These are phyloP conservation scores for Hydroisotoma schaefferi DNA, from an alignment of 2,888 invertebrate genomes.

Conservation along the genomic window DNA sequence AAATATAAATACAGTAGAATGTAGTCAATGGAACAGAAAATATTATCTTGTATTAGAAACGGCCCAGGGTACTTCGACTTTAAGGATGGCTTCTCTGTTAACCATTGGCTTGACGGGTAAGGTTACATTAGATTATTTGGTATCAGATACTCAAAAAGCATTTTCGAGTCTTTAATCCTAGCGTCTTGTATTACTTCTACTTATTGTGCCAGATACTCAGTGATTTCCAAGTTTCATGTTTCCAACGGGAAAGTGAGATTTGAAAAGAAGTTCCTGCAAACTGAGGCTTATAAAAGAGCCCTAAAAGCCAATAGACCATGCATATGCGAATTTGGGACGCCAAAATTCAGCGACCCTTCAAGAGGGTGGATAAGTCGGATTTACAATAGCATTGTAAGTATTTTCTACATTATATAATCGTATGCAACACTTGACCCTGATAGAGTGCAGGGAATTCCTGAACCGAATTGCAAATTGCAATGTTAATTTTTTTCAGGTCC, in stretches of 20 bases:
- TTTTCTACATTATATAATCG: neutral
- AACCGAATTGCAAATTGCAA: neutral
- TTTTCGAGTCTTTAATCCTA: neutral
- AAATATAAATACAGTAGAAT: neutral
- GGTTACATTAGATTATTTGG: constrained; percentile 1
- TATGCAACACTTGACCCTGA: too few species aligned
- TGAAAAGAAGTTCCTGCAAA: constrained; percentile 52
- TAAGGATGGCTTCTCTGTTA: constrained; percentile 27
- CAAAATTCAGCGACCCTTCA: constrained; percentile 27
- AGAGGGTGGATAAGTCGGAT: constrained; percentile 31
- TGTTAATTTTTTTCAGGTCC: constrained; percentile 34
- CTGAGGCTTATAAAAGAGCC: constrained; percentile 53
- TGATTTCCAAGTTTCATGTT: constrained; percentile 37
- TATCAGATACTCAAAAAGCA: neutral
- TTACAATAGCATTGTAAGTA: constrained; percentile 34
- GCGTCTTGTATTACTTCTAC: neutral
- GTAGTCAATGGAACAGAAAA: neutral
- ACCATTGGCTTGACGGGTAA: constrained; percentile 37
- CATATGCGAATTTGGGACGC: constrained; percentile 29
- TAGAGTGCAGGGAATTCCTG: neutral
- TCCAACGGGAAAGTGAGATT: constrained; percentile 48
- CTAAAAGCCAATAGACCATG: constrained; percentile 28
- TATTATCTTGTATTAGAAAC: constrained; percentile 8
- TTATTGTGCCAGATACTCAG: constrained; percentile 7
- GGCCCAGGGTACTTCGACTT: constrained; percentile 30